Evolutionary conservation across 2,888 invertebrate genomes (phyloP).

Genomic region (Geophilus truncorum): DNA sequence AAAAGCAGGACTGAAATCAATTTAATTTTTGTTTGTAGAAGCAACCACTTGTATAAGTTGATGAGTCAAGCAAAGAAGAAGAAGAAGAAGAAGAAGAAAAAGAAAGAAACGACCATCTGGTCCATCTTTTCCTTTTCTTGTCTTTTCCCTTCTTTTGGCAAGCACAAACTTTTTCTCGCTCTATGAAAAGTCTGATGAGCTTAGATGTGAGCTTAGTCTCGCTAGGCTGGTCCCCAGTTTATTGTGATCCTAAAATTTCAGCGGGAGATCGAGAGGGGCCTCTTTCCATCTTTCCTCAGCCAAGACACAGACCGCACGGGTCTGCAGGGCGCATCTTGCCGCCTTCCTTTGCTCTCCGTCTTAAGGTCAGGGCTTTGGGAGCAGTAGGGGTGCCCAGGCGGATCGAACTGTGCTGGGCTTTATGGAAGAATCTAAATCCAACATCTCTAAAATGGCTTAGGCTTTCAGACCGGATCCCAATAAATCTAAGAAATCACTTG

Average conservation of each 20-base stretch:
- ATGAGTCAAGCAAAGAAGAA: neutral
- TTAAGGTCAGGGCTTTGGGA: neutral
- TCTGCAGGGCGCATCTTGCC: neutral
- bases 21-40: neutral
- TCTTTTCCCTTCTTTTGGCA: neutral
- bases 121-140: too few species aligned
- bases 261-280: neutral
- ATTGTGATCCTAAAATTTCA: neutral
- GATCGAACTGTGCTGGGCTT: neutral
- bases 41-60: neutral
- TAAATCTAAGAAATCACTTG: constrained; percentile 31
- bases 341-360: neutral
- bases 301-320: neutral
- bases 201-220: neutral
- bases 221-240: neutral
- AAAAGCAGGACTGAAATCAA: neutral
- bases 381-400: neutral
- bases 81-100: too few species aligned
- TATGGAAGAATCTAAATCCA: constrained; percentile 8
- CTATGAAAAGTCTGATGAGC: neutral
- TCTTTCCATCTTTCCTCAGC: neutral
- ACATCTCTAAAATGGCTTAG: constrained; percentile 30
- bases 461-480: constrained; percentile 28
- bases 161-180: neutral
- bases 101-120: neutral